These are phyloP conservation scores for Neoscelio sp. DNA, from an alignment of 2,888 invertebrate genomes.

Conservation along the genomic window DNA sequence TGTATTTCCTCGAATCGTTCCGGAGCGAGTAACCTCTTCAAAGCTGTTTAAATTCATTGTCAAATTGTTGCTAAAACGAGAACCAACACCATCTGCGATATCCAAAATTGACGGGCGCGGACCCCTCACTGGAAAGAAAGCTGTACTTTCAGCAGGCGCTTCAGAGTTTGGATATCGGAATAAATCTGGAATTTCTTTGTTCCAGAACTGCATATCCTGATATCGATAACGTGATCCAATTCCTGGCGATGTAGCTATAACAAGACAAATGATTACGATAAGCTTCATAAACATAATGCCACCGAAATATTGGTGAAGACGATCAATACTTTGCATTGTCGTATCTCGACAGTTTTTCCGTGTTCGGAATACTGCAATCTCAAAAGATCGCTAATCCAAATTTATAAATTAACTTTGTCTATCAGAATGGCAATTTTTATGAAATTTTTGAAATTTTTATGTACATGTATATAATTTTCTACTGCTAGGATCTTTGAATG, in stretches of 20 bases:
- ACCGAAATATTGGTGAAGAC: constrained; percentile 18
- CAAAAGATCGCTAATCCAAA: no score
- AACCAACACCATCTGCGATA: constrained; percentile 75
- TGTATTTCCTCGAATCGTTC: constrained; percentile 25
- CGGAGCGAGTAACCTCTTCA: constrained; percentile 5
- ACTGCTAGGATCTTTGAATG: no score
- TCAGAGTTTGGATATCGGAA: constrained; percentile 83
- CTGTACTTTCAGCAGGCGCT: constrained; percentile 54
- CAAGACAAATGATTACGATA: constrained; percentile 24
- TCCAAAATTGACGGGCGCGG: constrained; percentile 76
- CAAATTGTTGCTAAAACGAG: constrained; percentile 70
- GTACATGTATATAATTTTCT: no score
- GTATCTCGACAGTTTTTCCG: neutral
- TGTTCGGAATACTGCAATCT: neutral
- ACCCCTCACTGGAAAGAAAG: constrained; percentile 71
- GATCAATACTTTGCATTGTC: neutral
- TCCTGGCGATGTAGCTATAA: constrained; percentile 90
- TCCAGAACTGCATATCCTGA: constrained; percentile 93
- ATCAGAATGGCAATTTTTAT: no score
- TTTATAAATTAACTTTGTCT: no score
- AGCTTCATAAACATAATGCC: constrained; percentile 18
- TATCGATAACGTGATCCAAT: constrained; percentile 90
- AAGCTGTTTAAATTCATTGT: constrained; percentile 62
- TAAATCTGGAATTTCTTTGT: constrained; percentile 90
- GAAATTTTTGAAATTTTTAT: no score